Percentiles rank a stretch among this genome's conserved stretches.
Evolutionary conservation across 2,797 vertebrate genomes (phyloP).

Genomic region (Enteromius thamalakanensis): DNA sequence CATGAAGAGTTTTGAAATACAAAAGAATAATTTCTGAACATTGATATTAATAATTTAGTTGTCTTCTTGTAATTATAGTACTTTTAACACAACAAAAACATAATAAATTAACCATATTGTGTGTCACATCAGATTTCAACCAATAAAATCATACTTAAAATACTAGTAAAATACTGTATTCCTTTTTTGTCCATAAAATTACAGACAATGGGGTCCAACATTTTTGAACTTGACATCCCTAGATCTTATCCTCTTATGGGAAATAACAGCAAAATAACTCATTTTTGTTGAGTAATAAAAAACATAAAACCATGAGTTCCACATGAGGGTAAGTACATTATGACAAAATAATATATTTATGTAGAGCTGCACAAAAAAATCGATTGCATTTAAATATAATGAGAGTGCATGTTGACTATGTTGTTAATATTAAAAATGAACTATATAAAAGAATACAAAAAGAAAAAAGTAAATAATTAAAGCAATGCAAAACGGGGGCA

Average conservation of each 20-base stretch:
- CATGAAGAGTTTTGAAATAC: neutral
- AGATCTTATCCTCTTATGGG: neutral
- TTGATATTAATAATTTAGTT: too few relatives aligned
- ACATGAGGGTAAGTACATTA: neutral
- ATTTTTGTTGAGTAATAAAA: neutral
- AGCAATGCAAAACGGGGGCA: neutral
- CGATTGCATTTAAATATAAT: neutral
- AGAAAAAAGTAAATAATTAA: neutral
- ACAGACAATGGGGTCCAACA: neutral
- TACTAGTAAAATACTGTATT: too few relatives aligned
- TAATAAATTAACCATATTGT: neutral
- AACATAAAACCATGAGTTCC: neutral
- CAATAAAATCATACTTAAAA: too few relatives aligned
- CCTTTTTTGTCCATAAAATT: neutral
- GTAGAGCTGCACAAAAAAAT: neutral
- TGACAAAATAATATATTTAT: neutral
- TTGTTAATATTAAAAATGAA: neutral
- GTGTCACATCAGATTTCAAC: neutral
- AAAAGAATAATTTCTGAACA: neutral
- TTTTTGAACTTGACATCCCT: neutral
- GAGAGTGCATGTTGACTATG: neutral
- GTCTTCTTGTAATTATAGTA: too few relatives aligned
- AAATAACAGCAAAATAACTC: neutral
- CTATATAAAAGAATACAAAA: neutral
- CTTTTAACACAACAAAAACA: neutral